A percentile compares a stretch with the other conserved stretches of the same genome.
Conservation (phyloP, 2,888 invertebrate species). For the Spatulosminthurus flaviceps region DNA sequence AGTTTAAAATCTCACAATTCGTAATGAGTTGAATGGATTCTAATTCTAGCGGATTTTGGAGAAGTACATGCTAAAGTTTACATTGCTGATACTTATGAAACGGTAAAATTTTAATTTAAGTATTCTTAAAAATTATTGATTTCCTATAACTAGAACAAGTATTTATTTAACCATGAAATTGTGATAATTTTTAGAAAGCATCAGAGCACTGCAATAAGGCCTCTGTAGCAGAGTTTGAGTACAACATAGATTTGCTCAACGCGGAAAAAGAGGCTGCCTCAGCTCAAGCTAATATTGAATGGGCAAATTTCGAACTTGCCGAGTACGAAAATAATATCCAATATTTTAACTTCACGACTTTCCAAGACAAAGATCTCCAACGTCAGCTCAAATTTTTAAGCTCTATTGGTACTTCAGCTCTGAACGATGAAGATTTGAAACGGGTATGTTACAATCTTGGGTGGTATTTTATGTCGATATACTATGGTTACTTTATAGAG, state of each 20-base stretch:
- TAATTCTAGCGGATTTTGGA: constrained; percentile 9
- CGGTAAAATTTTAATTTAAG: constrained; percentile 28
- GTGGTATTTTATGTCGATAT: not conserved
- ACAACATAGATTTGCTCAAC: constrained; percentile 65
- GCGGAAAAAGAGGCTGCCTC: constrained; percentile 51
- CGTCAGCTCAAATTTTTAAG: constrained; percentile 78
- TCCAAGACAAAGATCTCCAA: constrained; percentile 74
- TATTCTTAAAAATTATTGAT: too few relatives aligned
- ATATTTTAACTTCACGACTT: constrained; percentile 69
- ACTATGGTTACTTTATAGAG: too few relatives aligned
- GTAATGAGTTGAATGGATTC: too few relatives aligned
- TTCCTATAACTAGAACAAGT: too few relatives aligned
- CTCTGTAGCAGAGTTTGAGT: constrained; percentile 66
- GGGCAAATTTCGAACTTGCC: constrained; percentile 75
- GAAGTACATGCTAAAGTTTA: constrained; percentile 48
- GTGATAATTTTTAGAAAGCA: constrained; percentile 39
- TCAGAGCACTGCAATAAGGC: constrained; percentile 65
- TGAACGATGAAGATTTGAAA: constrained; percentile 74
- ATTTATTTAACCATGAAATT: not conserved
- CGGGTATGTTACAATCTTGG: not conserved
- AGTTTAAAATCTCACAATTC: too few relatives aligned
- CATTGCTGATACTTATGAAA: constrained; percentile 52
- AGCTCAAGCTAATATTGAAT: constrained; percentile 49
- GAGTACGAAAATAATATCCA: constrained; percentile 76
- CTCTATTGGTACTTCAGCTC: constrained; percentile 77